Base-by-base conservation (phyloP, 64 coral and sea anemone species). In the Platygyra sinensis region DNA sequence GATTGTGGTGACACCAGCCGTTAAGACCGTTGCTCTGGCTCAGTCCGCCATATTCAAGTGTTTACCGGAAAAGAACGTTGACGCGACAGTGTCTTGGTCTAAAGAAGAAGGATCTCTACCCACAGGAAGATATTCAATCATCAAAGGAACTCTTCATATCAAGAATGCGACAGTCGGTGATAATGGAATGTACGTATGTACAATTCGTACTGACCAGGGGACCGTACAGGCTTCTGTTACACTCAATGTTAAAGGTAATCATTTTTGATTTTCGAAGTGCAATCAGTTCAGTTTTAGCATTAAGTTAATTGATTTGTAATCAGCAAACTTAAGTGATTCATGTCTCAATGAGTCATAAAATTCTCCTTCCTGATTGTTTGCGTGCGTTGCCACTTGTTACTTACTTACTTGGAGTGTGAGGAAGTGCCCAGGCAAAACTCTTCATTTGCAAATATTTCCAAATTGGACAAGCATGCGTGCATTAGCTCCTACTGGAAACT, bases 181-280 rank as follows among this genome's bases (percentile, higher is more conserved):
- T 39, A 46, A 62, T 50, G 89, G 89, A 16, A 73, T 50, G 52
- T 91, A 91, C 89, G 42, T 59, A 24, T 91, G 89, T 29, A 83
- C 46, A 67, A 62, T 79, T 12, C 38, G 27, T 28, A 91, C 30
- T 33, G 17, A 72, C 33, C 61, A 72, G 29, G 89, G 89, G 55
- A 55, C 71, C 39, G 78, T 69, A 14, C 78, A 74, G 25, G 79
- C 64, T 10, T 42, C 29, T 16, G 55, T 72, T 13, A 75, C 28
- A 28, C 80, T 91, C 12, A 39, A 29, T 13, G 79, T 91, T 18
- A 32, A 82, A 30, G 80, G 89, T 91, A 10, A 32, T 50, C 61
- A 28, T 17, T 11, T 20, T 8, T 16, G 22, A 52, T 10, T 24
- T 54, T 42, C 14, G 3, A n/a, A n/a, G n/a, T n/a, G n/a, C n/a